Percentiles rank a stretch among this genome's conserved stretches.
phyloP scores from a whole-genome alignment of 1,140 invertebrate genomes.

The Drosophila elegans region DNA sequence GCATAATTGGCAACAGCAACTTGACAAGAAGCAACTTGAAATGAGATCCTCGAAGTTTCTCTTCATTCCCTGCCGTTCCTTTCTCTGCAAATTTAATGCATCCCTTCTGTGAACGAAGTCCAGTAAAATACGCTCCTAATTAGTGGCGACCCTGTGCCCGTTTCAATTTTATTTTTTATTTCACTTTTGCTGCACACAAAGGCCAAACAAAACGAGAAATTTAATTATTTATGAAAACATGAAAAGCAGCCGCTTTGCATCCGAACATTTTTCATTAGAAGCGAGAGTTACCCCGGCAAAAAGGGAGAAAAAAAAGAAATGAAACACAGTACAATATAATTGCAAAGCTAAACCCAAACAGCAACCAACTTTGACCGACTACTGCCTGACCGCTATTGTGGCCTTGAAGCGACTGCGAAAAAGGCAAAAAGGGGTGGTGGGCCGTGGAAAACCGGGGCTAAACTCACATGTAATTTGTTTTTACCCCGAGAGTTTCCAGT shows the following conservation, averaged over 20 bases:
- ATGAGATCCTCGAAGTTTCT: conserved; percentile 3
- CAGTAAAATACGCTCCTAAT: conserved; percentile 70
- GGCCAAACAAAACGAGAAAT: conserved; percentile 50
- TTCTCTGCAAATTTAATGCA: conserved; percentile 62
- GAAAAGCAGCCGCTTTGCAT: conserved; percentile 41
- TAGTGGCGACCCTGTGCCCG: conserved; percentile 70
- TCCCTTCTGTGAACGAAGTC: conserved; percentile 39
- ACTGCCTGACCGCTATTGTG: conserved; percentile 69
- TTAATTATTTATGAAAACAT: conserved; percentile 83
- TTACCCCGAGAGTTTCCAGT: conserved; percentile 46
- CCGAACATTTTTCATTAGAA: conserved; percentile 73
- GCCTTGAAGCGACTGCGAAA: conserved; percentile 63
- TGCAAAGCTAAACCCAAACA: conserved; percentile 62
- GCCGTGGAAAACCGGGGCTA: conserved; percentile 7
- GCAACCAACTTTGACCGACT: conserved; percentile 54
- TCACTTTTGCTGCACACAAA: conserved; percentile 18
- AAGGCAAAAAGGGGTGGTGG: neutral
- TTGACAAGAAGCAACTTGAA: conserved; percentile 55
- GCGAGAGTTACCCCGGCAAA: conserved; percentile 38
- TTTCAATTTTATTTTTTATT: conserved; percentile 44
- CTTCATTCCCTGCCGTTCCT: neutral
- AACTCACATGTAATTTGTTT: conserved; percentile 74
- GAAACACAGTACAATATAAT: conserved; percentile 73
- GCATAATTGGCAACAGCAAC: conserved; percentile 65
- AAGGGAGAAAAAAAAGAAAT: conserved; percentile 7